A percentile compares a stretch with the other conserved stretches of the same genome.
These are phyloP conservation scores for Semotilus atromaculatus DNA, from an alignment of 2,797 vertebrate species.

Conservation along the genomic window DNA sequence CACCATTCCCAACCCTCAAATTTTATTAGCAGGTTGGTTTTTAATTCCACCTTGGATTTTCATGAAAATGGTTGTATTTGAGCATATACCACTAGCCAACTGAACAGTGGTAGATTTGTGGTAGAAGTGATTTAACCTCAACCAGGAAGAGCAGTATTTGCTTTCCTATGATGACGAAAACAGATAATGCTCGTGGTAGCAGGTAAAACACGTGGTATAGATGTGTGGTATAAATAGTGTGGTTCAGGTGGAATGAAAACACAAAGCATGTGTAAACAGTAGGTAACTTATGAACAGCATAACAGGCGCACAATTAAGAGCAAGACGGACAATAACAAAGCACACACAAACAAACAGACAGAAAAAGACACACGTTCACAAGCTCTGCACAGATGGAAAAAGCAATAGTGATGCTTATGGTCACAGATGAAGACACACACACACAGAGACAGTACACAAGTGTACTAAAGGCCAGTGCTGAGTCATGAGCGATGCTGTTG, in stretches of 20 bases:
- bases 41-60: conserved; percentile 10
- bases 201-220: conserved; percentile 25
- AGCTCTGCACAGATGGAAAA: conserved; percentile 36
- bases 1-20: conserved; percentile 1
- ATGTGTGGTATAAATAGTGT: conserved; percentile 4
- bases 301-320: not conserved
- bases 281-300: conserved; percentile 1
- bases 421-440: conserved; percentile 29
- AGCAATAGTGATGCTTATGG: conserved; percentile 40
- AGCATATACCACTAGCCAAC: not conserved
- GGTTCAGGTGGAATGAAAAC: conserved; percentile 18
- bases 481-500: conserved; percentile 64
- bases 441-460: conserved; percentile 64
- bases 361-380: conserved; percentile 18
- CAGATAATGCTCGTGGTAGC: conserved; percentile 3
- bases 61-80: not conserved
- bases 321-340: not conserved
- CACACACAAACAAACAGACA: conserved; percentile 18
- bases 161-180: conserved; percentile 21
- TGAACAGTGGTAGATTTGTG: not conserved
- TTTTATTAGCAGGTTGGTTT: not conserved
- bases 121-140: not conserved
- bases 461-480: conserved; percentile 64
- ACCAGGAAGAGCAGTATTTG: conserved; percentile 17
- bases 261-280: not conserved